phyloP scores from a whole-genome alignment of 2,797 vertebrate genomes.

The Sebastes wilsoni region DNA sequence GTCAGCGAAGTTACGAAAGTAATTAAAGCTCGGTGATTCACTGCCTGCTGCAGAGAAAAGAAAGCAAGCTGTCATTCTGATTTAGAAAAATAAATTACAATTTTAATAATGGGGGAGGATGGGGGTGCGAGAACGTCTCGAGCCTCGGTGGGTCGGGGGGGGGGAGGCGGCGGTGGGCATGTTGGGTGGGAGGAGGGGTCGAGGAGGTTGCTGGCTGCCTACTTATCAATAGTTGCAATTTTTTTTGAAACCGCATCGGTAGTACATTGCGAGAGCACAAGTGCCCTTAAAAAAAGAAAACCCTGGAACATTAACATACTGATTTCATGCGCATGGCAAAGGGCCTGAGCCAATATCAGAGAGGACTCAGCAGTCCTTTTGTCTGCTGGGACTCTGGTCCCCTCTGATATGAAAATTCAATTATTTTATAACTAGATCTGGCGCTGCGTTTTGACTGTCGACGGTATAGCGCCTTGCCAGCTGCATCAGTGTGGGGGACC shows the following conservation, averaged over 20 bases:
- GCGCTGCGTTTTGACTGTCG: slow-evolving; percentile 99
- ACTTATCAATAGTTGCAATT: slow-evolving; percentile 99
- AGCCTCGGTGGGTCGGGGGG: slow-evolving; percentile 65
- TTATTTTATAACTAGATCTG: slow-evolving; percentile 99
- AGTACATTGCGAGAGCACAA: slow-evolving; percentile 98
- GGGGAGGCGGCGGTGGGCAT: slow-evolving; percentile 41
- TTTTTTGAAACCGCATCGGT: slow-evolving; percentile 90
- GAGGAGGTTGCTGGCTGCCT: slow-evolving; percentile 85
- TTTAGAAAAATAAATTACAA: slow-evolving; percentile 99
- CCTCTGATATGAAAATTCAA: slow-evolving; percentile 99
- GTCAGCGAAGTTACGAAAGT: slow-evolving; percentile 96
- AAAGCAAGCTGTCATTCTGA: slow-evolving; percentile 98
- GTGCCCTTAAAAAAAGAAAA: slow-evolving; percentile 98
- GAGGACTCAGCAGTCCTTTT: slow-evolving; percentile 99
- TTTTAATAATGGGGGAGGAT: slow-evolving; percentile 92
- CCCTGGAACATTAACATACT: slow-evolving; percentile 99
- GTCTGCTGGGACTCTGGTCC: slow-evolving; percentile 99
- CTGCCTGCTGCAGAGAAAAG: slow-evolving; percentile 98
- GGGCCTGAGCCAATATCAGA: slow-evolving; percentile 99
- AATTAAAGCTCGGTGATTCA: slow-evolving; percentile 95
- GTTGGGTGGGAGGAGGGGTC: slow-evolving; percentile 73
- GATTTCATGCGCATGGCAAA: slow-evolving; percentile 99
- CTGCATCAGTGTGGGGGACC: slow-evolving; percentile 91
- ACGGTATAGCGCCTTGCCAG: slow-evolving; percentile 90
- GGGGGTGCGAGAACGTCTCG: slow-evolving; percentile 77